These are phyloP conservation scores for Carcina quercana DNA, from an alignment of 2,888 invertebrate genomes.

Conservation along the genomic window DNA sequence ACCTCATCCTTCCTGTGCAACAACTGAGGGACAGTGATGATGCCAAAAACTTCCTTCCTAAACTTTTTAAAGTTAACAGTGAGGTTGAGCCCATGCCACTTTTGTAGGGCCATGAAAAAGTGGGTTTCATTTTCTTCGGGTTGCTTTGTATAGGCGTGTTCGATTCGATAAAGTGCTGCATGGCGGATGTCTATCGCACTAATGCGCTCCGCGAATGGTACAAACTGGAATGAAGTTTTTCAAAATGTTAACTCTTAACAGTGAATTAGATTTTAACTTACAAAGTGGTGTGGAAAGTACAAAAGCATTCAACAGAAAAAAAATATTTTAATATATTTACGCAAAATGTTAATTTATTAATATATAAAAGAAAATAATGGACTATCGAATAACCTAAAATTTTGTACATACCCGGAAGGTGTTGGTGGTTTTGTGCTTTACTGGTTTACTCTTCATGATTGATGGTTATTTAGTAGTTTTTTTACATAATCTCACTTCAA, in stretches of 20 bases:
- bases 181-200: conserved; percentile 85
- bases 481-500: no score
- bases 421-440: conserved; percentile 83
- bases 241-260: no score
- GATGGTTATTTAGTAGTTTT: background rate
- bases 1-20: conserved; percentile 87
- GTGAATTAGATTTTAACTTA: no score
- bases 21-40: conserved; percentile 89
- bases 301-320: no score
- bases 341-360: no score
- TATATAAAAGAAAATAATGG: no score
- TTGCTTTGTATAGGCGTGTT: conserved; percentile 82
- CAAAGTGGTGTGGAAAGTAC: no score
- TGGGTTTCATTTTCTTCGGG: conserved; percentile 83
- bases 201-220: conserved; percentile 91
- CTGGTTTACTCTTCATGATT: conserved; percentile 82
- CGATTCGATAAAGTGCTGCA: conserved; percentile 89
- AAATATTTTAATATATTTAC: no score
- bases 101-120: conserved; percentile 87
- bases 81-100: conserved; percentile 93
- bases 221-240: no score
- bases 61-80: conserved; percentile 88
- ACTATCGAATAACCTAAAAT: conserved; percentile 7
- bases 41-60: conserved; percentile 81
- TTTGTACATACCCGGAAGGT: conserved; percentile 80